Evolutionary conservation across 2,888 invertebrate genomes (phyloP).

Genomic region (Tholera decimalis): DNA sequence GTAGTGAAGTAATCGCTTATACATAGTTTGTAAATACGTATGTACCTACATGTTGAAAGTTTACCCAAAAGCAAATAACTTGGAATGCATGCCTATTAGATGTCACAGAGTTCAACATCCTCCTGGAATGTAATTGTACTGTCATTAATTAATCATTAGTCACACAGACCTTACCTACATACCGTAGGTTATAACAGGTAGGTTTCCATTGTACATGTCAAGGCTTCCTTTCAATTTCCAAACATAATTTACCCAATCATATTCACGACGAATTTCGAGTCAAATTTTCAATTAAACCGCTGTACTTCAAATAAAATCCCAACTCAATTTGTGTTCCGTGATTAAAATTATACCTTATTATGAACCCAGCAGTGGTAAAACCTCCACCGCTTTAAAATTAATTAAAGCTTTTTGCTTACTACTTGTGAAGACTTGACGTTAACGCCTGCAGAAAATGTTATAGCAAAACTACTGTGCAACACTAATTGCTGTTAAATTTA

Average conservation of each 20-base stretch:
- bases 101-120: constrained; percentile 37
- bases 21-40: constrained; percentile 36
- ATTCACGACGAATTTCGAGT: constrained; percentile 2
- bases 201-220: constrained; percentile 41
- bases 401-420: constrained; percentile 37
- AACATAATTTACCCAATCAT: constrained; percentile 1
- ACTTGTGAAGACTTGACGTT: constrained; percentile 48
- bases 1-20: constrained; percentile 55
- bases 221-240: constrained; percentile 36
- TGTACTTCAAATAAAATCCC: neutral
- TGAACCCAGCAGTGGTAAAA: neutral
- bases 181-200: constrained; percentile 25
- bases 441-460: constrained; percentile 67
- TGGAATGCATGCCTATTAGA: constrained; percentile 58
- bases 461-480: constrained; percentile 66
- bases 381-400: constrained; percentile 20
- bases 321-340: neutral
- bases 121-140: constrained; percentile 39
- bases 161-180: constrained; percentile 40
- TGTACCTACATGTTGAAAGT: constrained; percentile 16
- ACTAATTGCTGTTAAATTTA: constrained; percentile 60
- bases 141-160: constrained; percentile 54
- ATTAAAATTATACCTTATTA: constrained; percentile 10
- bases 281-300: neutral
- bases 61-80: constrained; percentile 12